Conservation (phyloP, 2,797 vertebrate species). For the Etheostoma nigrum region DNA sequence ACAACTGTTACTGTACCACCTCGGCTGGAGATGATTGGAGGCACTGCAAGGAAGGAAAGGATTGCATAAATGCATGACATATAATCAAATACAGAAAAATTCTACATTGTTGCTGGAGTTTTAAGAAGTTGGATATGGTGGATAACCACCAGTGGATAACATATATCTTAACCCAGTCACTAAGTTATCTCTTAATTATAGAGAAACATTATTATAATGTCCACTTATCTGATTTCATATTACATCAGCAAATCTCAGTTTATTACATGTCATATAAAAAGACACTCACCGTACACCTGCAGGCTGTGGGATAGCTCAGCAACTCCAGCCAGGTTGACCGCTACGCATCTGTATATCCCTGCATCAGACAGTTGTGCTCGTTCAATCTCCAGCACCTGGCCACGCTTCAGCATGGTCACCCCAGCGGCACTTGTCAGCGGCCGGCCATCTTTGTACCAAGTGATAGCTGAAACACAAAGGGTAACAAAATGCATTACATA, state of each 20-base stretch:
- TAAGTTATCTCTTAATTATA: background rate
- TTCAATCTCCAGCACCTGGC: constrained; percentile 88
- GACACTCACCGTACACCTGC: constrained; percentile 91
- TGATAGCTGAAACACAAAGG: constrained; percentile 82
- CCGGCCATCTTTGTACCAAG: constrained; percentile 93
- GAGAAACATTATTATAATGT: background rate
- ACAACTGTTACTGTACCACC: constrained; percentile 88
- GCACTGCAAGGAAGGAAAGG: constrained; percentile 81
- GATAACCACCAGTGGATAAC: background rate
- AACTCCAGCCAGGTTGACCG: constrained; percentile 89
- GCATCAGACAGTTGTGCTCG: constrained; percentile 89
- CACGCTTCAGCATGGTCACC: constrained; percentile 83
- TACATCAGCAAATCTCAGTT: background rate
- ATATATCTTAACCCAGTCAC: background rate
- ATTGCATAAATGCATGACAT: background rate
- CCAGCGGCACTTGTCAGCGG: constrained; percentile 82
- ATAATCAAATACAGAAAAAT: background rate
- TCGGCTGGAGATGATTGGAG: constrained; percentile 91
- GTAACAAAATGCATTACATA: background rate
- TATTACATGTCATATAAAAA: background rate
- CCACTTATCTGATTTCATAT: background rate
- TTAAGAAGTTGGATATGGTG: background rate
- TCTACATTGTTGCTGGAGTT: background rate
- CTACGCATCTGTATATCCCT: constrained; percentile 93
- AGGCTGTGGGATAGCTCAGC: constrained; percentile 89